Evolutionary conservation across 2,113 vertebrate genomes (phyloP).

Genomic region (Arothron firmamentum): DNA sequence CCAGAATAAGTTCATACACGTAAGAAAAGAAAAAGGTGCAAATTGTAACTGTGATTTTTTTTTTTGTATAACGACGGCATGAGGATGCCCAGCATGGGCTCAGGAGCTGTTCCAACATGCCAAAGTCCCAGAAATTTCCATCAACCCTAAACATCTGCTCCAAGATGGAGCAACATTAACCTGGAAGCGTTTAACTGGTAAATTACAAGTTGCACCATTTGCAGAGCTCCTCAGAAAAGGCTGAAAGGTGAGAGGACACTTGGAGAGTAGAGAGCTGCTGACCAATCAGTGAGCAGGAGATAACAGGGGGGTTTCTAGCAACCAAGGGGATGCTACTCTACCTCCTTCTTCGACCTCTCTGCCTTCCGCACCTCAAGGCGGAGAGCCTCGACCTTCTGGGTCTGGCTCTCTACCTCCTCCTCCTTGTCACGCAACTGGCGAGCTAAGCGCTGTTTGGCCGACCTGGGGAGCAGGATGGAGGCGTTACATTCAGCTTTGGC

Average conservation of each 20-base stretch:
- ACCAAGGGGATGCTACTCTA: conserved; percentile 73
- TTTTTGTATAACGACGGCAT: too few species aligned
- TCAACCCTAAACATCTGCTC: too few species aligned
- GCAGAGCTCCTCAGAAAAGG: not conserved
- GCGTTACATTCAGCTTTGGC: too few species aligned
- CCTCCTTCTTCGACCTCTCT: conserved; percentile 95
- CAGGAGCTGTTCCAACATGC: too few species aligned
- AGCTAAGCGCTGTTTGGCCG: conserved; percentile 86
- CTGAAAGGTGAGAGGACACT: not conserved
- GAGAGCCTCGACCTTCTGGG: conserved; percentile 90
- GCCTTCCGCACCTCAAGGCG: conserved; percentile 93
- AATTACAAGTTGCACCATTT: not conserved
- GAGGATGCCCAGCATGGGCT: too few species aligned
- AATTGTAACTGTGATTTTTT: too few species aligned
- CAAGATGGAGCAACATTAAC: too few species aligned
- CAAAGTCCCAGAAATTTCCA: too few species aligned
- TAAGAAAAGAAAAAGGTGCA: too few species aligned
- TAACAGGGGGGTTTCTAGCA: conserved; percentile 30
- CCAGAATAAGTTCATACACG: not conserved
- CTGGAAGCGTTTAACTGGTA: too few species aligned
- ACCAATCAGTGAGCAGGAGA: conserved; percentile 20
- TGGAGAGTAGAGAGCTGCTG: not conserved
- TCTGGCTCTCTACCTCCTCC: conserved; percentile 91
- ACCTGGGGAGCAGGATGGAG: conserved; percentile 55
- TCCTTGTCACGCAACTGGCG: conserved; percentile 97